These are phyloP conservation scores for Aphelinus certus DNA, from an alignment of 1,140 invertebrate genomes.

Conservation along the genomic window DNA sequence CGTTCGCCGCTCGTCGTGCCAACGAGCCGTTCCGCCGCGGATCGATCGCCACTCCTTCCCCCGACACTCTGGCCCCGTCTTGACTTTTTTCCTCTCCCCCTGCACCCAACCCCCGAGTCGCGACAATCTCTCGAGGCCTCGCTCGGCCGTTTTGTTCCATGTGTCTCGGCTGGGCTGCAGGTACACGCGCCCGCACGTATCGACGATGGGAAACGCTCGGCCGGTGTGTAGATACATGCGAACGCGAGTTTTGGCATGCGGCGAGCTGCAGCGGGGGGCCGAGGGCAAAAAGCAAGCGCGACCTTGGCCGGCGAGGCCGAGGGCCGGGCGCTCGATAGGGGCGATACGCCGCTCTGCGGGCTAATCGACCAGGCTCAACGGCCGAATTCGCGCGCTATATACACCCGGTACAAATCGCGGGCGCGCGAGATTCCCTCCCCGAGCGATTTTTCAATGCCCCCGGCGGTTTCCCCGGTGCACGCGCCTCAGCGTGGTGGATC, in stretches of 20 bases:
- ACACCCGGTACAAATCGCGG: neutral
- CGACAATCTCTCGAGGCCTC: too few species aligned
- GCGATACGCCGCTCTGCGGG: constrained; percentile 8
- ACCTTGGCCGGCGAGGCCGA: too few species aligned
- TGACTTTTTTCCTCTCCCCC: too few species aligned
- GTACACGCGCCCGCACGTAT: neutral
- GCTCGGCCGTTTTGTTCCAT: too few species aligned
- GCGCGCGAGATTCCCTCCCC: neutral
- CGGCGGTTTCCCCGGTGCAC: neutral
- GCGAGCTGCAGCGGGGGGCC: too few species aligned
- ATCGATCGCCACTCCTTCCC: too few species aligned
- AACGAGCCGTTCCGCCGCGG: neutral
- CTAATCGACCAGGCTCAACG: constrained; percentile 44
- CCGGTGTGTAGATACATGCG: too few species aligned
- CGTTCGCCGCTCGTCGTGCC: neutral
- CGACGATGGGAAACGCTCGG: neutral
- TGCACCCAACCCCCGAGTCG: too few species aligned
- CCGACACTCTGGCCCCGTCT: too few species aligned
- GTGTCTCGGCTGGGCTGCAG: neutral
- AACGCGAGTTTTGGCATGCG: too few species aligned
- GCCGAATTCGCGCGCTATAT: constrained; percentile 36
- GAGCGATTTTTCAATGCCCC: constrained; percentile 17
- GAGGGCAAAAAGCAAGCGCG: too few species aligned
- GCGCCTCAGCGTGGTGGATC: constrained; percentile 16
- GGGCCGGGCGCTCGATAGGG: too few species aligned